Conservation (phyloP, 2,113 vertebrate genomes). For the Triplophysa dalaica region DNA sequence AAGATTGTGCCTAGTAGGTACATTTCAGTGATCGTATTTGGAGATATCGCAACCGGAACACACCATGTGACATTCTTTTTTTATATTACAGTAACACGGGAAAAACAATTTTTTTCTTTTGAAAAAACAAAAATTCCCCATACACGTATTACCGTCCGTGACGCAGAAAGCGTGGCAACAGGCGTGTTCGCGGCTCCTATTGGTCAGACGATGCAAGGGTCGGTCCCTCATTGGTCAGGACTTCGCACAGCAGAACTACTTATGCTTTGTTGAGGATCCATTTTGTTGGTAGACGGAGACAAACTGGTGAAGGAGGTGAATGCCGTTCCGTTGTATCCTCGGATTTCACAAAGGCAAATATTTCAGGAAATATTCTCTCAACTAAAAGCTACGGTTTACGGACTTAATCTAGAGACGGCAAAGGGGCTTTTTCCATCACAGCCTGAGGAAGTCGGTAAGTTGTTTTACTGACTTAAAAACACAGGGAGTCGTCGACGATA, state of each 20-base stretch:
- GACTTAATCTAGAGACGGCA: conserved; percentile 45
- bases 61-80: neutral
- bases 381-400: conserved; percentile 35
- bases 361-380: conserved; percentile 58
- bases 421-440: conserved; percentile 61
- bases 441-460: conserved; percentile 78
- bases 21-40: neutral
- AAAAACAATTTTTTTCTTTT: neutral
- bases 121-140: neutral
- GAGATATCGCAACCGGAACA: neutral
- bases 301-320: conserved; percentile 41
- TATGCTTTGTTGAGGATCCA: conserved; percentile 64
- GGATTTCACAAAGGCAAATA: conserved; percentile 55
- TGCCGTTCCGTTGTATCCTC: conserved; percentile 24
- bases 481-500: conserved; percentile 2
- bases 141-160: conserved; percentile 9
- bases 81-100: conserved; percentile 17
- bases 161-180: conserved; percentile 67
- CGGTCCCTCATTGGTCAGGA: conserved; percentile 64
- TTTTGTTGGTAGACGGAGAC: conserved; percentile 76
- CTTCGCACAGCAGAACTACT: conserved; percentile 47
- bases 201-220: conserved; percentile 51
- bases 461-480: conserved; percentile 8
- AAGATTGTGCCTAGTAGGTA: neutral
- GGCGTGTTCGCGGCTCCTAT: conserved; percentile 53